These are phyloP conservation scores for Anhinga rufa DNA, from an alignment of 2,113 vertebrate species.

Conservation along the genomic window DNA sequence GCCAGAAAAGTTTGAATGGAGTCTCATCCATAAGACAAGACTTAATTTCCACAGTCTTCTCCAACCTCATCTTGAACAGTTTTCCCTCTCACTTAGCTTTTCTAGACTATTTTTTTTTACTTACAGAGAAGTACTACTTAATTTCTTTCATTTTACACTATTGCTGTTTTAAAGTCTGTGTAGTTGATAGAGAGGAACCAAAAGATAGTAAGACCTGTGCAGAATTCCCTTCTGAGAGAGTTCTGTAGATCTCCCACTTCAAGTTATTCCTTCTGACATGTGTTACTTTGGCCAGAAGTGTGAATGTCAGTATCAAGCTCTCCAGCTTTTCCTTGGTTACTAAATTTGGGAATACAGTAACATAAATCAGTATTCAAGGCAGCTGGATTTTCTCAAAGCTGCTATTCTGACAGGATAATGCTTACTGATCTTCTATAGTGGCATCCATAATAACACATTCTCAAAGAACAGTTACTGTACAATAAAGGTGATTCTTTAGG, in stretches of 20 bases:
- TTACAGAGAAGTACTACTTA: not conserved
- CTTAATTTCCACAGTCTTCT: not conserved
- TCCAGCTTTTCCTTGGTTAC: not conserved
- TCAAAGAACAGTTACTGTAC: slow-evolving; percentile 4
- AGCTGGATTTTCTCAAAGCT: slow-evolving; percentile 29
- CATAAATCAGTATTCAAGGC: slow-evolving; percentile 39
- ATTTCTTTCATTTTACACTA: not conserved
- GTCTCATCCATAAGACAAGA: not conserved
- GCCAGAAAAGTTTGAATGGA: not conserved
- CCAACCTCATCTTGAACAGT: not conserved
- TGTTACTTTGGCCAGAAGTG: not conserved
- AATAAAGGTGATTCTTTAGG: slow-evolving; percentile 34
- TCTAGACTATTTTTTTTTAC: not conserved
- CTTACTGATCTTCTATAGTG: slow-evolving; percentile 45
- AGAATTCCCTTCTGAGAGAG: not conserved
- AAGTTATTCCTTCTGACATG: not conserved
- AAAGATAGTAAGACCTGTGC: not conserved
- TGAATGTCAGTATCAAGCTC: not conserved
- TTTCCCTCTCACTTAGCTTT: not conserved
- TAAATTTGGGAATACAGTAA: slow-evolving; percentile 7
- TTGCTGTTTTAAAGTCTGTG: not conserved
- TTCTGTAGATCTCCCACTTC: not conserved
- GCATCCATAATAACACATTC: not conserved
- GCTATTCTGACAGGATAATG: slow-evolving; percentile 57
- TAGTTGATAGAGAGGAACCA: not conserved